Evolutionary conservation across 2,888 invertebrate genomes (phyloP), one percentile per base, ranked within the genome.

Genomic region (Agrilus biguttatus): DNA sequence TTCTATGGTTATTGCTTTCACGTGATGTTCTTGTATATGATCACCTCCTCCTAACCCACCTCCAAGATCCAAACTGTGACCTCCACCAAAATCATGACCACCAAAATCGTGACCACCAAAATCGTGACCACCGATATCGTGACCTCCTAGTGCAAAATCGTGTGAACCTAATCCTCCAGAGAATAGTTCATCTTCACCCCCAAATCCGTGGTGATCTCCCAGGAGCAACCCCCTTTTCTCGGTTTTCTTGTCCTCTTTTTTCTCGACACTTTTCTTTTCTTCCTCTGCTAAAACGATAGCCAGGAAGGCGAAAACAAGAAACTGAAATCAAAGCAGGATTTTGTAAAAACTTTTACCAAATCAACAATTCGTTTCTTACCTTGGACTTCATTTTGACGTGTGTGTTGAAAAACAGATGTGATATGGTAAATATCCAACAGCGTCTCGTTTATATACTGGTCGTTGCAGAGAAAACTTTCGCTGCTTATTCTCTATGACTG

Each of bases 1-100:
- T 40, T 55, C 55, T 17, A 61, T 49, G 6, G 57, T 59, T 35
- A 58, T 49, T 19, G 55, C 53, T 47, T 58, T 54, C 7, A 57
- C 43, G 14, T 53, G 50, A 10, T 28, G 28, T 13, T 51, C 49
- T 38, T 56, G 52, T 12, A 47, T 42, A 36, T 51, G 46, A n/a
- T 43, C 34, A 19, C 37, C 37, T 14, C 47, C 46, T 23, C 46
- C 49, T 13, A 40, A 33, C 8, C 43, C 47, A 38, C 52, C 52
- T 39, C 49, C 49, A 44, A 45, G 36, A 39, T 47, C 45, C 35
- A 46, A 23, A 12, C 52, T 51, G 45, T 52, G 49, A 39, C 52
- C 45, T 37, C 53, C 42, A 45, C 56, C 51, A 44, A 49, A 44
- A 37, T 21, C 21, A 6, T 21, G 42, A 8, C 46, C 43, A 38